These are phyloP conservation scores for Pachymerium ferrugineum DNA, from an alignment of 2,888 invertebrate genomes.

Conservation along the genomic window DNA sequence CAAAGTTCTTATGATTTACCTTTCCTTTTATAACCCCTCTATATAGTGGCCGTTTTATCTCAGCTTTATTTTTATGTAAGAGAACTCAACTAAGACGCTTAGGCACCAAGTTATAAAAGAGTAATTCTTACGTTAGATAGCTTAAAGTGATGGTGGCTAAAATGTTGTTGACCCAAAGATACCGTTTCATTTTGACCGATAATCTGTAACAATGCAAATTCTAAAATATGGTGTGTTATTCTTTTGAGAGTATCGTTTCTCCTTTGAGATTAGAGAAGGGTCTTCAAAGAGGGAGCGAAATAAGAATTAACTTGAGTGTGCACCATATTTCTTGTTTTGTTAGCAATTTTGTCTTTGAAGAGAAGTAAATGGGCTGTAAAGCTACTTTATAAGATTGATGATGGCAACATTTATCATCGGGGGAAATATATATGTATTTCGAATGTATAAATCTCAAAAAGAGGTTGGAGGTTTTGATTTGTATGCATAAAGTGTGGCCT, in stretches of 20 bases:
- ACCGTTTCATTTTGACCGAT: not conserved
- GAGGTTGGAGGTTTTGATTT: too few species aligned
- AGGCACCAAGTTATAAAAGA: not conserved
- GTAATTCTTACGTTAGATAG: not conserved
- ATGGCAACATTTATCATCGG: not conserved
- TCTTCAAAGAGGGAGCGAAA: not conserved
- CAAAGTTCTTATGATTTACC: constrained; percentile 3
- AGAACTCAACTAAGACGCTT: not conserved
- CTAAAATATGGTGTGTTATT: not conserved
- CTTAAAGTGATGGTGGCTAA: not conserved
- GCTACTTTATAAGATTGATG: constrained; percentile 4
- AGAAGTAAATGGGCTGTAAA: constrained; percentile 3
- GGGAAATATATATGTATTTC: too few species aligned
- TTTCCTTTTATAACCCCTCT: constrained; percentile 1
- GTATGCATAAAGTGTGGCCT: too few species aligned
- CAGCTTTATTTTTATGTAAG: not conserved
- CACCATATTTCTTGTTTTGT: constrained; percentile 16
- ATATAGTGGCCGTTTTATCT: not conserved
- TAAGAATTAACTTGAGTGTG: not conserved
- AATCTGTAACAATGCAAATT: not conserved
- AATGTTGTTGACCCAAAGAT: constrained; percentile 1
- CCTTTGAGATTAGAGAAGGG: not conserved
- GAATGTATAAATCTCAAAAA: too few species aligned
- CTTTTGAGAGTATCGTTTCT: not conserved
- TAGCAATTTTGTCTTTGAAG: not conserved